Conservation (phyloP, 1,140 invertebrate species). For the Aphelinus atriplicis region DNA sequence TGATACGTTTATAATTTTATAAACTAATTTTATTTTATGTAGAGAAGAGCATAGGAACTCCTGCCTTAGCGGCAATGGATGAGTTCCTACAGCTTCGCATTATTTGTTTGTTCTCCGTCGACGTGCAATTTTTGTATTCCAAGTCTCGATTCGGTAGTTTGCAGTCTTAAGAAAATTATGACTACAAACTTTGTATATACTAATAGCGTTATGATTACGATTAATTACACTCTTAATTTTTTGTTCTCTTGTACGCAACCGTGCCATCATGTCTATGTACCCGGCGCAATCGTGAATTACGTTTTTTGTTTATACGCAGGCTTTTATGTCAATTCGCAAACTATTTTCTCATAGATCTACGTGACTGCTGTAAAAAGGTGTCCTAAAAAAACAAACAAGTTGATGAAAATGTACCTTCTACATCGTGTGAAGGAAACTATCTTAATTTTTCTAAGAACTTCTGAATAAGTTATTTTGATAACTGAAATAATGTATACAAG, state of each 20-base stretch:
- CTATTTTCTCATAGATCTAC: conserved; percentile 22
- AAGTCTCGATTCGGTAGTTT: conserved; percentile 16
- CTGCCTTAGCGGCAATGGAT: conserved; percentile 3
- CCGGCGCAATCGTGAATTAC: conserved; percentile 37
- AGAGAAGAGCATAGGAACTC: conserved; percentile 40
- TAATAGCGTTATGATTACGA: conserved; percentile 35
- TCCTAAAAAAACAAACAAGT: conserved; percentile 7
- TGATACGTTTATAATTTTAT: conserved; percentile 62
- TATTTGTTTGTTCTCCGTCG: conserved; percentile 2
- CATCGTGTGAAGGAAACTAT: background rate
- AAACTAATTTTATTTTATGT: conserved; percentile 53
- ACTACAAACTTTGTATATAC: conserved; percentile 38
- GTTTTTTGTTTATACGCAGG: conserved; percentile 3
- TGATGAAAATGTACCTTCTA: conserved; percentile 3
- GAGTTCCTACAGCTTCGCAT: conserved; percentile 8
- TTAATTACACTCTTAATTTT: conserved; percentile 31
- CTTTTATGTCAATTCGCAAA: conserved; percentile 17
- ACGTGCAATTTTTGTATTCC: conserved; percentile 25
- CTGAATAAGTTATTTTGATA: conserved; percentile 31
- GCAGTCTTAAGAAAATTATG: conserved; percentile 17
- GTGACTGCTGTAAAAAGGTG: conserved; percentile 15
- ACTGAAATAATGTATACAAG: conserved; percentile 7
- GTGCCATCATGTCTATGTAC: conserved; percentile 48
- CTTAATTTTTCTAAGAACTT: conserved; percentile 8
- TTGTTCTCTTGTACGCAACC: conserved; percentile 41